These are phyloP conservation scores for Aphis gossypii DNA, from an alignment of 1,140 invertebrate species.

Conservation along the genomic window DNA sequence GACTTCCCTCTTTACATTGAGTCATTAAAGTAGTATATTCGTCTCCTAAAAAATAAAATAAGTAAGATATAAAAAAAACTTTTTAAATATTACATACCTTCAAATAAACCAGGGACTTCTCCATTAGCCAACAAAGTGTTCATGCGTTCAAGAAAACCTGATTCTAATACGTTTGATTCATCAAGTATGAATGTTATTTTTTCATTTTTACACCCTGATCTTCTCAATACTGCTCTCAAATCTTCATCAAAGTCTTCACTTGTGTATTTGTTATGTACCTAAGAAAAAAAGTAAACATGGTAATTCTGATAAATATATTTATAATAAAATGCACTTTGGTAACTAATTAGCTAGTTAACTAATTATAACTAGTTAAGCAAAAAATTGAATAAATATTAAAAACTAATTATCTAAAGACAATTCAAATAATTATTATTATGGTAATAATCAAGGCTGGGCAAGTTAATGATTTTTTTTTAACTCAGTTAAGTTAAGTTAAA, in stretches of 20 bases:
- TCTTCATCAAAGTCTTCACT: slow-evolving; percentile 99
- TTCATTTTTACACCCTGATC: slow-evolving; percentile 97
- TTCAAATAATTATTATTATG: not conserved
- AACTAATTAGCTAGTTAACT: not conserved
- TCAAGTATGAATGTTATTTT: slow-evolving; percentile 99
- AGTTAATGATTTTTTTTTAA: no score
- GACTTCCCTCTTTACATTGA: slow-evolving; percentile 98
- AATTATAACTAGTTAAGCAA: not conserved
- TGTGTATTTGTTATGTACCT: slow-evolving; percentile 99
- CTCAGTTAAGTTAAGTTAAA: no score
- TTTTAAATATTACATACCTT: slow-evolving; percentile 66
- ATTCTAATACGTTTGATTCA: slow-evolving; percentile 98
- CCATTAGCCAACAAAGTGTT: slow-evolving; percentile 98
- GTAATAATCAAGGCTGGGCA: no score
- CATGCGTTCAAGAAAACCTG: slow-evolving; percentile 98
- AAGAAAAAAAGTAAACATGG: not conserved
- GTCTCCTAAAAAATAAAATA: slow-evolving; percentile 71
- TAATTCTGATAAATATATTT: not conserved
- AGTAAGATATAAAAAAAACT: not conserved
- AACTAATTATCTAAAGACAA: not conserved
- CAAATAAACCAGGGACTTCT: slow-evolving; percentile 93
- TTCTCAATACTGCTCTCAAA: slow-evolving; percentile 87
- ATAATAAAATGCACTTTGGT: not conserved
- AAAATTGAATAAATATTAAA: not conserved
- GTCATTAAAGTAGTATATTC: slow-evolving; percentile 99